phyloP scores from a whole-genome alignment of 2,797 vertebrate species.

The Pachyuromys duprasi region DNA sequence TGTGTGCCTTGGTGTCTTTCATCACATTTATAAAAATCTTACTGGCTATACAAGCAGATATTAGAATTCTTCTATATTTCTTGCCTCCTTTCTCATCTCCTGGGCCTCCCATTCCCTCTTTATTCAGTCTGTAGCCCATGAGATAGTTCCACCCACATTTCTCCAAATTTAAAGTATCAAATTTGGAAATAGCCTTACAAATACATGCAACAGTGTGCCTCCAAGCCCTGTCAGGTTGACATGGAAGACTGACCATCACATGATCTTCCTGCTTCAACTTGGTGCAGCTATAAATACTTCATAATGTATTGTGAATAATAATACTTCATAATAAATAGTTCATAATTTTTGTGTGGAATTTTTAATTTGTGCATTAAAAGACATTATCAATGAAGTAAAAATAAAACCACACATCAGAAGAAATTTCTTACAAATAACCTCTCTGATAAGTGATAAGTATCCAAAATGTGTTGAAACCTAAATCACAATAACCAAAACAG shows the following conservation, averaged over 20 bases:
- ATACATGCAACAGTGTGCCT: not conserved
- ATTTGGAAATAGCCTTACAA: not conserved
- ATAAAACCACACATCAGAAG: not conserved
- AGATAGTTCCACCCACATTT: no score
- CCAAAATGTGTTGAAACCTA: not conserved
- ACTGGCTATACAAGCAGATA: not conserved
- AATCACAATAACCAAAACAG: not conserved
- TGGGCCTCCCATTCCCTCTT: not conserved
- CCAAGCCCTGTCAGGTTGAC: not conserved
- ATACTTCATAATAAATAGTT: no score
- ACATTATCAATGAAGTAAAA: not conserved
- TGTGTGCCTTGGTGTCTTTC: not conserved
- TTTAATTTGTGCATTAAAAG: not conserved
- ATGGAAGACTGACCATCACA: not conserved
- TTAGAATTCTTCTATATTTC: not conserved
- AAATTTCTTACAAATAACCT: not conserved
- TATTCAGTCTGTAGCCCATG: no score
- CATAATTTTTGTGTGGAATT: not conserved
- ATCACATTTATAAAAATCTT: not conserved
- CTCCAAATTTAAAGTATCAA: not conserved
- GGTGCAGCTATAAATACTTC: not conserved
- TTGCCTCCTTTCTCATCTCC: not conserved
- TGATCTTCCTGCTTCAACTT: not conserved
- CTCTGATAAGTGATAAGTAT: not conserved
- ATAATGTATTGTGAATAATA: not conserved